Conservation (phyloP, 1,140 invertebrate species). For the Cotesia glomerata region DNA sequence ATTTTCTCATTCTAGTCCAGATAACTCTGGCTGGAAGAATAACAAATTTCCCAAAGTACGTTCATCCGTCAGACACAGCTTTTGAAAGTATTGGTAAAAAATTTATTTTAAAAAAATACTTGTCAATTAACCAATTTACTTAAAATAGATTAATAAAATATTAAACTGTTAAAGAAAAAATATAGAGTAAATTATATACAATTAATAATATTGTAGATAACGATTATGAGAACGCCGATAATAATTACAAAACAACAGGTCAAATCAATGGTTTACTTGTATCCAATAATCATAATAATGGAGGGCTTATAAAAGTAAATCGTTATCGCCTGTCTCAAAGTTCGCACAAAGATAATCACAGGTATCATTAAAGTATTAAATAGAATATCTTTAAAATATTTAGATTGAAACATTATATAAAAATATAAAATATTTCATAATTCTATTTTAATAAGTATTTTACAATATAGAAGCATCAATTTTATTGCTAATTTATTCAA, state of each 20-base stretch:
- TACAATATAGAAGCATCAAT: too few species aligned
- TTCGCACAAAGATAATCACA: not conserved
- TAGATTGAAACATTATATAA: too few species aligned
- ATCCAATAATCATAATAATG: not conserved
- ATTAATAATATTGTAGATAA: slow-evolving; percentile 1
- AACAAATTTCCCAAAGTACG: not conserved
- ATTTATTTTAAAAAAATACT: too few species aligned
- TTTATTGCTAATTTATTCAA: too few species aligned
- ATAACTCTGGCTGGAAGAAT: not conserved
- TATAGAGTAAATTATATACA: not conserved
- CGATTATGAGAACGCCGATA: not conserved
- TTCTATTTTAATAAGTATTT: too few species aligned
- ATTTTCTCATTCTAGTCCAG: not conserved
- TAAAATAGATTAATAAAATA: not conserved
- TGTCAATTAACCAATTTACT: too few species aligned
- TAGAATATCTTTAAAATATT: too few species aligned
- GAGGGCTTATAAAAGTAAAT: not conserved
- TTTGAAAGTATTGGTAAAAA: not conserved
- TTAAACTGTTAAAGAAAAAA: not conserved
- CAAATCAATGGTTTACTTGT: not conserved
- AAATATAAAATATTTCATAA: too few species aligned
- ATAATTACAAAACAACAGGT: not conserved
- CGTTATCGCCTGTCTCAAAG: not conserved
- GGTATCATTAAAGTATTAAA: not conserved
- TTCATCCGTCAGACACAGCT: not conserved